A percentile compares a stretch with the other conserved stretches of the same genome.
Conservation (phyloP, 1,140 invertebrate genomes). For the Venustaconcha ellipsiformis region DNA sequence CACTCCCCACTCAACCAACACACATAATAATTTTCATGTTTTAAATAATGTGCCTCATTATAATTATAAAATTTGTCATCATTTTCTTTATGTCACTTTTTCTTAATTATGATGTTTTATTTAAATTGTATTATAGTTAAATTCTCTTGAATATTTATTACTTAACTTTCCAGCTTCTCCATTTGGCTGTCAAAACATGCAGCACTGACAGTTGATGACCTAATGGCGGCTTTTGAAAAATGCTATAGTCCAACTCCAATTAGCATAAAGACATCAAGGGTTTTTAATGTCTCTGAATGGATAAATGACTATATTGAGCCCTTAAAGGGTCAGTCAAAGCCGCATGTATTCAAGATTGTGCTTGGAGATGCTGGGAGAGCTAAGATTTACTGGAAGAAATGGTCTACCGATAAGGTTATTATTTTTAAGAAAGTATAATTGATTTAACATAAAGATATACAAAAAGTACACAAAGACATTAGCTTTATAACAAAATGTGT, state of each 20-base stretch:
- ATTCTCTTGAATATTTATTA: not conserved
- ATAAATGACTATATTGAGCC: not conserved
- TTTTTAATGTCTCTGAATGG: not conserved
- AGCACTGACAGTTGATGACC: not conserved
- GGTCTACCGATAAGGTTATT: slow-evolving; percentile 3
- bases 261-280: not conserved
- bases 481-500: too few species aligned
- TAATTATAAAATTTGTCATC: too few species aligned
- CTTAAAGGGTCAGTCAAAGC: not conserved
- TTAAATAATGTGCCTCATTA: too few species aligned
- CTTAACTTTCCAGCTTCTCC: not conserved
- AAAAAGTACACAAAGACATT: too few species aligned
- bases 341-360: not conserved
- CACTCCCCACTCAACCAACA: too few species aligned
- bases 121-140: not conserved
- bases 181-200: not conserved
- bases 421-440: not conserved
- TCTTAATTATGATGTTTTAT: not conserved
- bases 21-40: too few species aligned
- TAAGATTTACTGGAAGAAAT: not conserved
- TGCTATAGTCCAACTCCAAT: slow-evolving; percentile 5
- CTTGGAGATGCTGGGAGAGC: not conserved
- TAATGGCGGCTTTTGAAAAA: slow-evolving; percentile 11
- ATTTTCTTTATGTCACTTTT: not conserved
- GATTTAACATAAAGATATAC: too few species aligned